Percentiles rank a stretch among this genome's conserved stretches.
Conservation (phyloP, 1,140 invertebrate species). For the Drosophila busckii region DNA sequence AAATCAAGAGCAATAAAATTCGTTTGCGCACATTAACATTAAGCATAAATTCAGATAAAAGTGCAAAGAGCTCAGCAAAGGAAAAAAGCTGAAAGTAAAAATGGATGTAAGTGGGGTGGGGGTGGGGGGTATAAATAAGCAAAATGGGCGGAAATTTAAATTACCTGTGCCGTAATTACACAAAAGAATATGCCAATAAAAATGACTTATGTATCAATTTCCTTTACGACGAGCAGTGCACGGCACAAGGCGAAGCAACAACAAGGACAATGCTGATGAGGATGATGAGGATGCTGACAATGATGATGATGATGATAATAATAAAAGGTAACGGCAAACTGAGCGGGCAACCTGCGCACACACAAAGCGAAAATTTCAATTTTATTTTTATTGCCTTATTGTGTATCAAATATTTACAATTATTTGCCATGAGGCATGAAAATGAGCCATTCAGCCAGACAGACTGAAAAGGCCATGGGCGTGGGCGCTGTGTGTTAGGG, state of each 20-base stretch:
- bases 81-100: conserved; percentile 2
- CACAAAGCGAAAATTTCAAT: conserved; percentile 72
- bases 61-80: not conserved
- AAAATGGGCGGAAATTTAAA: conserved; percentile 57
- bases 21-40: too few species aligned
- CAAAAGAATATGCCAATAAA: conserved; percentile 77
- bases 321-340: conserved; percentile 54
- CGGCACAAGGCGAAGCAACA: not conserved
- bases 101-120: too few species aligned
- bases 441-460: conserved; percentile 53
- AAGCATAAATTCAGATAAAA: conserved; percentile 26
- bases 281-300: conserved; percentile 11
- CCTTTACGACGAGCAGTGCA: conserved; percentile 54
- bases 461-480: not conserved
- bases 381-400: conserved; percentile 78
- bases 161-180: conserved; percentile 73
- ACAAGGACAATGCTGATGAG: not conserved
- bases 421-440: conserved; percentile 64
- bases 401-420: conserved; percentile 78
- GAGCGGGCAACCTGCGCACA: not conserved
- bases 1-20: too few species aligned
- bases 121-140: too few species aligned
- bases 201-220: conserved; percentile 78
- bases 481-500: too few species aligned
- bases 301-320: conserved; percentile 50